Evolutionary conservation across 2,888 invertebrate species (phyloP).

Genomic region (Actias luna): DNA sequence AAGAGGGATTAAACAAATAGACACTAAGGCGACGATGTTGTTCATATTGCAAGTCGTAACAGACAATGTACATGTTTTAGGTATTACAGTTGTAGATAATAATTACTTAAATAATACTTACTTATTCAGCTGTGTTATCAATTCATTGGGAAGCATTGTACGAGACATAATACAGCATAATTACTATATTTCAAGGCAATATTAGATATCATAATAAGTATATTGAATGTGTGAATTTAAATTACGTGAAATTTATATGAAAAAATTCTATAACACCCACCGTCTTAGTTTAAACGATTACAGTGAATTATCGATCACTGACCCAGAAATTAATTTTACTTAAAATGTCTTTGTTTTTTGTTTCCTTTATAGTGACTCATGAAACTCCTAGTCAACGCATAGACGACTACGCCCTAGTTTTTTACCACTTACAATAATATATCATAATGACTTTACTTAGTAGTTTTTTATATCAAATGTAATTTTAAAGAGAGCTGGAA

Average conservation of each 20-base stretch:
- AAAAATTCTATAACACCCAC: neutral
- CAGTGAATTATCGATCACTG: conserved; percentile 8
- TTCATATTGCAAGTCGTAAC: neutral
- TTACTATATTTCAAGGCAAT: neutral
- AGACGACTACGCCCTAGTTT: conserved; percentile 6
- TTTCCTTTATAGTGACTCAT: conserved; percentile 11
- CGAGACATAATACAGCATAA: neutral
- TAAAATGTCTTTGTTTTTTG: conserved; percentile 9
- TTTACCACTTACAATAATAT: neutral
- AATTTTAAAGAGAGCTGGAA: neutral
- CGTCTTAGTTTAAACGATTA: neutral
- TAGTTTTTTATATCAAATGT: neutral
- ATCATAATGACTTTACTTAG: neutral
- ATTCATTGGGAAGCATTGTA: neutral
- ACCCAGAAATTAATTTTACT: conserved; percentile 7
- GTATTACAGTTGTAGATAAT: neutral
- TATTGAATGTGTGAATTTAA: neutral
- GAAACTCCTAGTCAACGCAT: neutral
- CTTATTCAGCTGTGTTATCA: neutral
- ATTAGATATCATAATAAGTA: neutral
- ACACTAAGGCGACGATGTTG: no score
- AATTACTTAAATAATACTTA: neutral
- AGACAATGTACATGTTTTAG: neutral
- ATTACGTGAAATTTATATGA: neutral
- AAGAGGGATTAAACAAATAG: no score